A percentile compares a stretch with the other conserved stretches of the same genome.
Evolutionary conservation across 2,113 vertebrate species (phyloP).

Genomic region (Vidua chalybeata): DNA sequence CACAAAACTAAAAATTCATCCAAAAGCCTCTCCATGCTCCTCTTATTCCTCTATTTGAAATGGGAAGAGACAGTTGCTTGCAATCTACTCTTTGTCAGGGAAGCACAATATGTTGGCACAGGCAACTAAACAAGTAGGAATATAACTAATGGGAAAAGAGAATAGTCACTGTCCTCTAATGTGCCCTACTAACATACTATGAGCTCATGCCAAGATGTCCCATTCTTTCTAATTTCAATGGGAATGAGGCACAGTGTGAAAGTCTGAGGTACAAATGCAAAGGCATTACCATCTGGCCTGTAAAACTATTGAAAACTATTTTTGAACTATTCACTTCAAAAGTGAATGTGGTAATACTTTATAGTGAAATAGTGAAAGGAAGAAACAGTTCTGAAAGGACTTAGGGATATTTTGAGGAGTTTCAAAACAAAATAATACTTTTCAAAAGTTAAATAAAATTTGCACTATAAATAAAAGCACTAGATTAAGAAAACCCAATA

Average conservation of each 20-base stretch:
- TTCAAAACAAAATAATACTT: neutral
- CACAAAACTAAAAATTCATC: neutral
- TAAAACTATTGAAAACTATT: neutral
- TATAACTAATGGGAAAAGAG: neutral
- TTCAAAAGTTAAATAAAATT: neutral
- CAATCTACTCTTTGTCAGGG: neutral
- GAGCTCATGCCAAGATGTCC: slow-evolving; percentile 1
- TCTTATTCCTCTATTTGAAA: neutral
- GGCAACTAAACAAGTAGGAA: neutral
- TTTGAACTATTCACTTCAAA: neutral
- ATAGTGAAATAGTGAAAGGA: neutral
- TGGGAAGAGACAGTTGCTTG: neutral
- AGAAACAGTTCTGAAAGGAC: neutral
- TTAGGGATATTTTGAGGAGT: neutral
- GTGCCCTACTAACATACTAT: neutral
- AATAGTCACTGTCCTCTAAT: neutral
- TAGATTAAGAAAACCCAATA: neutral
- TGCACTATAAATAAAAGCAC: neutral
- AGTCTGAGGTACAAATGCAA: neutral
- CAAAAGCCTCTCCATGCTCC: neutral
- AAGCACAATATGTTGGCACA: neutral
- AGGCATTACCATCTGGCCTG: slow-evolving; percentile 29
- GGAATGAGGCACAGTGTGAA: slow-evolving; percentile 17
- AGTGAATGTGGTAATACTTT: neutral
- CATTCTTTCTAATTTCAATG: slow-evolving; percentile 12